Conservation (phyloP, 1,140 invertebrate genomes). For the Tetramorium simillimum region DNA sequence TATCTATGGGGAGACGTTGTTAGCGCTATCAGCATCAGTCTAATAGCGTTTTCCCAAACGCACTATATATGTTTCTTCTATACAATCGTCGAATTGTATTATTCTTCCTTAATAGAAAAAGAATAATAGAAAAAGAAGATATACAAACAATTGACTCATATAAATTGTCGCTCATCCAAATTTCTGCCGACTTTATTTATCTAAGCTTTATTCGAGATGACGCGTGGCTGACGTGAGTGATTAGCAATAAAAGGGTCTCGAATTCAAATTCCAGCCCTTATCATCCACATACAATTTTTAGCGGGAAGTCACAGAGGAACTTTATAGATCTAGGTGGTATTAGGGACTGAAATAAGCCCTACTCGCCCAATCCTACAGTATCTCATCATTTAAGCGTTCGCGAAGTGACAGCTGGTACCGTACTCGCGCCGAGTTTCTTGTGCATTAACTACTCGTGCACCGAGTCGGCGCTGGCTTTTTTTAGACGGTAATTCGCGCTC, state of each 20-base stretch:
- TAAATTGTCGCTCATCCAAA: not conserved
- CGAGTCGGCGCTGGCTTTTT: slow-evolving; percentile 6
- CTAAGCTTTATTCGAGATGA: too few relatives aligned
- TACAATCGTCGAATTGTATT: not conserved
- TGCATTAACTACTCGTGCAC: not conserved
- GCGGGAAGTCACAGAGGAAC: too few relatives aligned
- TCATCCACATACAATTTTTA: too few relatives aligned
- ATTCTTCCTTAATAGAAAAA: not conserved
- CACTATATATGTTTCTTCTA: not conserved
- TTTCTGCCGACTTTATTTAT: not conserved
- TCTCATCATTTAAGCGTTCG: not conserved
- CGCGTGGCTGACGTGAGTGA: too few relatives aligned
- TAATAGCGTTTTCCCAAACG: too few relatives aligned
- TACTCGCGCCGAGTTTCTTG: slow-evolving; percentile 4
- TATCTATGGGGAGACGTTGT: too few relatives aligned
- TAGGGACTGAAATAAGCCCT: too few relatives aligned
- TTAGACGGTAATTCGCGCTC: slow-evolving; percentile 21
- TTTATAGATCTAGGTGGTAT: too few relatives aligned
- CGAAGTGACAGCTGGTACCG: not conserved
- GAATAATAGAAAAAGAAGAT: not conserved
- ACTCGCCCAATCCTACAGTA: too few relatives aligned
- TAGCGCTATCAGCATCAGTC: too few relatives aligned
- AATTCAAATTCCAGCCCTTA: too few relatives aligned
- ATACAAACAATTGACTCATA: not conserved
- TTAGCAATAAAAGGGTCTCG: too few relatives aligned